These are phyloP conservation scores for Desmophyllum pertusum DNA, from an alignment of 92 coral and sea anemone genomes.

Conservation along the genomic window DNA sequence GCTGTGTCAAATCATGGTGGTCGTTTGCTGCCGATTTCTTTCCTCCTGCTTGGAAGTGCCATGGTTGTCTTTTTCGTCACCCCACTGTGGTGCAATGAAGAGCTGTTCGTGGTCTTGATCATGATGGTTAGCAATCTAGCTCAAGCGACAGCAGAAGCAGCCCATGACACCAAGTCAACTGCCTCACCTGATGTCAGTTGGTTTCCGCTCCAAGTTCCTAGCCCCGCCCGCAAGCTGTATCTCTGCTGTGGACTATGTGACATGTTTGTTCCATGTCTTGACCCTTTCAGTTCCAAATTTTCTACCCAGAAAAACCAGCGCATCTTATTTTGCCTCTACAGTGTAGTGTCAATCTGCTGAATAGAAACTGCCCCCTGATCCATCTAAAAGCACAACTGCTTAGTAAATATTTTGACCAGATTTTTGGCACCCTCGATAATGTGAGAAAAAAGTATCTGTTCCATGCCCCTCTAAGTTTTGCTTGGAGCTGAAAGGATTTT, in stretches of 20 bases:
- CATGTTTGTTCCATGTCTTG: constrained; percentile 30
- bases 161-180: constrained; percentile 39
- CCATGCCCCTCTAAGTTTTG: neutral
- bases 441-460: too few species aligned
- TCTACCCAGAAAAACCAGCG: neutral
- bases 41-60: constrained; percentile 43
- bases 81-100: constrained; percentile 11
- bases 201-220: constrained; percentile 25
- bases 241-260: constrained; percentile 28
- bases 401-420: neutral
- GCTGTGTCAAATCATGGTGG: constrained; percentile 7
- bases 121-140: constrained; percentile 35
- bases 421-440: neutral
- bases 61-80: constrained; percentile 17
- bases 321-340: neutral
- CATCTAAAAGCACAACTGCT: neutral
- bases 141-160: constrained; percentile 26
- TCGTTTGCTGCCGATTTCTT: neutral
- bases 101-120: constrained; percentile 46
- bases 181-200: constrained; percentile 42
- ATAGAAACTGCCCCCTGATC: neutral
- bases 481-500: constrained; percentile 10
- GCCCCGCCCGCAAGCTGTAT: constrained; percentile 14
- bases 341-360: neutral
- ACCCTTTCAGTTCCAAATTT: constrained; percentile 26